phyloP scores from a whole-genome alignment of 2,797 vertebrate species.

The Mionectes olivaceus region DNA sequence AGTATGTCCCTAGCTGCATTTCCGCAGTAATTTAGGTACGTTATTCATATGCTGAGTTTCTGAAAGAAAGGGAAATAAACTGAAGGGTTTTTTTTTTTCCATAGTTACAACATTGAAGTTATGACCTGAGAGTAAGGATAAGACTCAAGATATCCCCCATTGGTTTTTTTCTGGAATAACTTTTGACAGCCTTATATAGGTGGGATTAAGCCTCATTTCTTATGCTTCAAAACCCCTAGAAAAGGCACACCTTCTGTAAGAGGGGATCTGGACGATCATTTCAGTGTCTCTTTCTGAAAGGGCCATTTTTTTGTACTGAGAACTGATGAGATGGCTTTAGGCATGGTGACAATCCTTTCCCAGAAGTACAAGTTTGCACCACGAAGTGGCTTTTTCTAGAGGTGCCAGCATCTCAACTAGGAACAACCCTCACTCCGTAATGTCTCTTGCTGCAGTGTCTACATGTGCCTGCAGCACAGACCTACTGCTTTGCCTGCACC shows the following conservation, averaged over 20 bases:
- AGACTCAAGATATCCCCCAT: neutral
- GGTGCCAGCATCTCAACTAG: neutral
- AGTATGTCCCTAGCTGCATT: neutral
- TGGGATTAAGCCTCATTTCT: neutral
- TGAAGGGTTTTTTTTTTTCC: neutral
- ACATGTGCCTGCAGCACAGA: fast-evolving
- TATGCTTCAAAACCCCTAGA: neutral
- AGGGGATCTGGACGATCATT: neutral
- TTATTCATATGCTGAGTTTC: constrained; percentile 45
- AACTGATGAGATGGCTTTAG: neutral
- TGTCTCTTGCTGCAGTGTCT: neutral
- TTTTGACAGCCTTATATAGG: neutral
- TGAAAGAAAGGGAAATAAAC: constrained; percentile 36
- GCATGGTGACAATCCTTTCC: neutral
- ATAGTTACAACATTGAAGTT: neutral
- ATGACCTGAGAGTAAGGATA: constrained; percentile 2
- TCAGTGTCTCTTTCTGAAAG: neutral
- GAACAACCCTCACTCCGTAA: neutral
- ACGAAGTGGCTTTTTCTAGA: neutral
- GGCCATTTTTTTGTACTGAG: neutral
- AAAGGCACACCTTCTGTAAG: neutral
- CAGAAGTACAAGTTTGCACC: neutral
- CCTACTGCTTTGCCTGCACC: neutral
- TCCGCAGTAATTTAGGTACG: neutral
- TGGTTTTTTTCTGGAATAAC: neutral